Evolutionary conservation across 2,113 vertebrate genomes (phyloP), one percentile per base, ranked within the genome.

Genomic region (Toxotes chatareus): DNA sequence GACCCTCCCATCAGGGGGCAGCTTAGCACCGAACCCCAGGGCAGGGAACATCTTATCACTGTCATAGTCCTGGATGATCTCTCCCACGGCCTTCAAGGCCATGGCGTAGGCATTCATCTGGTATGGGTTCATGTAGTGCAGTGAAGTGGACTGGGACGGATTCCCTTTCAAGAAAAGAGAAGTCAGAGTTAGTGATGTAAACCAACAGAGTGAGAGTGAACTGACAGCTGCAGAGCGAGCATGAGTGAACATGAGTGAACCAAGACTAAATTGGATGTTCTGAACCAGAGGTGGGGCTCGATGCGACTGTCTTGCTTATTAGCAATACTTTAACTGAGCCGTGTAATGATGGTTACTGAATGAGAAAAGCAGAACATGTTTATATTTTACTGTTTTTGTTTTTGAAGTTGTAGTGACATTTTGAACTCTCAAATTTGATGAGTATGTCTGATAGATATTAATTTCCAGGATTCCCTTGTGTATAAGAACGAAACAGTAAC

Each of bases 1-100:
- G 71, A 98, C 97, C 57, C 92, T 94, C 16, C 97, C 97, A 1
- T 99, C 97, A 0, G 97, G 97, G 1, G 97, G 97, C 65, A 99
- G 96, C 90, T 98, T 99, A 91, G 97, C 97, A 0, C 97, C 97
- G 0, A 98, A 99, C 68, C 97, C 97, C 32, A 98, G 93, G 0
- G 97, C 97, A 0, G 97, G 97, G 85, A 98, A 99, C 96, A 98
- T 97, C 94, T 98, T 99, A 92, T 98, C 96, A 7, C 97, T 98
- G 95, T 97, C 97, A 0, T 99, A 99, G 94, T 99, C 97, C 92
- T 99, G 97, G 91, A 98, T 98, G 93, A 99, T 97, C 95, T 99
- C 97, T 0, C 97, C 97, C 0, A 98, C 97, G 0, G 97, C 97
- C n/a, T 96, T 97, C 82, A 99, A 95, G 0, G 97, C 97, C 96